phyloP scores from a whole-genome alignment of 2,113 vertebrate genomes.

The Ovis canadensis region DNA sequence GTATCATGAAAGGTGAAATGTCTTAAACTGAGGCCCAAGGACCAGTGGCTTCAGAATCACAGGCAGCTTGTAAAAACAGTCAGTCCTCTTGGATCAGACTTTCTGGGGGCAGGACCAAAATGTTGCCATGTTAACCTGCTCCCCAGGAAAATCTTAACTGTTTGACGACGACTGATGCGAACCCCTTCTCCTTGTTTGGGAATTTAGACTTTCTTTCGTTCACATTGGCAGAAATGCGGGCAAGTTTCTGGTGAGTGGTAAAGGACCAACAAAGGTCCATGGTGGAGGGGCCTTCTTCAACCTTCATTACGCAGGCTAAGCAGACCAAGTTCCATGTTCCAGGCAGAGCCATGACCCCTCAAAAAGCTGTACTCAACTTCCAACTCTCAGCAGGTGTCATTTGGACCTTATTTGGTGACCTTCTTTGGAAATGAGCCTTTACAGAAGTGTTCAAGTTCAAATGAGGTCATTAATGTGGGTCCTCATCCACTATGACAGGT shows the following conservation, averaged over 20 bases:
- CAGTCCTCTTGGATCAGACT: not conserved
- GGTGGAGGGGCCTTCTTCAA: not conserved
- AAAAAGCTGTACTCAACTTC: not conserved
- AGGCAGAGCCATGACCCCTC: not conserved
- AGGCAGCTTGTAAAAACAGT: not conserved
- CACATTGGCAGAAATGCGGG: fast-evolving
- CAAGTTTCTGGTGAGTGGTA: not conserved
- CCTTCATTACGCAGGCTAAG: not conserved
- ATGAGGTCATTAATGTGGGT: not conserved
- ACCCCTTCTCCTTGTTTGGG: not conserved
- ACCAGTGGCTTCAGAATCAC: not conserved
- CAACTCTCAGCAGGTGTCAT: not conserved
- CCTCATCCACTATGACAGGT: not conserved
- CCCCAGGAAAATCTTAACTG: not conserved
- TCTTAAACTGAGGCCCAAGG: not conserved
- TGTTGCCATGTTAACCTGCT: not conserved
- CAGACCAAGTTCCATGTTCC: not conserved
- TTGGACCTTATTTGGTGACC: not conserved
- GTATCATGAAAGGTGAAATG: not conserved
- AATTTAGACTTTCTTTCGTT: not conserved
- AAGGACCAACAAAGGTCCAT: not conserved
- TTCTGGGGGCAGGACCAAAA: not conserved
- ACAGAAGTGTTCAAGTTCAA: not conserved
- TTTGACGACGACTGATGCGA: not conserved
- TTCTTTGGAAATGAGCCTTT: not conserved